Evolutionary conservation across 37 sponge, comb jelly and placozoan genomes (phyloP).

Genomic region (Sycon ciliatum): DNA sequence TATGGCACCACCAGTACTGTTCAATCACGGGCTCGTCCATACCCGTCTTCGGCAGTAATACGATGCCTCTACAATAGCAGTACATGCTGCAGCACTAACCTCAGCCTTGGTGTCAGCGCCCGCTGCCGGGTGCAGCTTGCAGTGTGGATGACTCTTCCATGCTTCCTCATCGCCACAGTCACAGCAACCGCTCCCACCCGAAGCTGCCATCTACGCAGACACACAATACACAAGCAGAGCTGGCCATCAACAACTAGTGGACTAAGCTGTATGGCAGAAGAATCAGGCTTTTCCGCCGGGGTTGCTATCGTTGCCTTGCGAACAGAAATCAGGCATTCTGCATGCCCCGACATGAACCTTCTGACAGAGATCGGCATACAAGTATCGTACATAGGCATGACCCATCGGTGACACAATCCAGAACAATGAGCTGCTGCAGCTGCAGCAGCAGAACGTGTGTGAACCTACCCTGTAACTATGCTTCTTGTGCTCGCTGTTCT

Average conservation of each 20-base stretch:
- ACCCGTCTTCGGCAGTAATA: no score
- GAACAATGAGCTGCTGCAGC: not conserved
- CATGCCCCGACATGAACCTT: not conserved
- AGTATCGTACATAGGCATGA: not conserved
- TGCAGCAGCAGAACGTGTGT: not conserved
- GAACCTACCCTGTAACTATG: constrained; percentile 61
- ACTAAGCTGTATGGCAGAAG: no score
- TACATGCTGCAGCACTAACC: no score
- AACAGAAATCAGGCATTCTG: not conserved
- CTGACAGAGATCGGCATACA: constrained; percentile 5
- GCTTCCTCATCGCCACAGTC: constrained; percentile 91
- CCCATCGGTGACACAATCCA: not conserved
- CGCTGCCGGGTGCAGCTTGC: constrained; percentile 49
- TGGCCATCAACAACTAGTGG: no score
- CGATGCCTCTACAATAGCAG: no score
- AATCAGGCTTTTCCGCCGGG: no score
- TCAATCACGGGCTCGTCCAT: no score
- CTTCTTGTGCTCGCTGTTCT: constrained; percentile 64
- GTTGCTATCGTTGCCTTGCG: no score
- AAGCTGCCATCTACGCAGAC: constrained; percentile 43
- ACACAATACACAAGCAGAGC: not conserved
- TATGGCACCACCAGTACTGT: no score
- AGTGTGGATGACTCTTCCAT: constrained; percentile 58
- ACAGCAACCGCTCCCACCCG: constrained; percentile 77
- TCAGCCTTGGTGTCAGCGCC: not conserved